A percentile compares a stretch with the other conserved stretches of the same genome.
Evolutionary conservation across 2,797 vertebrate species (phyloP).

Genomic region (Phrynocephalus forsythii): DNA sequence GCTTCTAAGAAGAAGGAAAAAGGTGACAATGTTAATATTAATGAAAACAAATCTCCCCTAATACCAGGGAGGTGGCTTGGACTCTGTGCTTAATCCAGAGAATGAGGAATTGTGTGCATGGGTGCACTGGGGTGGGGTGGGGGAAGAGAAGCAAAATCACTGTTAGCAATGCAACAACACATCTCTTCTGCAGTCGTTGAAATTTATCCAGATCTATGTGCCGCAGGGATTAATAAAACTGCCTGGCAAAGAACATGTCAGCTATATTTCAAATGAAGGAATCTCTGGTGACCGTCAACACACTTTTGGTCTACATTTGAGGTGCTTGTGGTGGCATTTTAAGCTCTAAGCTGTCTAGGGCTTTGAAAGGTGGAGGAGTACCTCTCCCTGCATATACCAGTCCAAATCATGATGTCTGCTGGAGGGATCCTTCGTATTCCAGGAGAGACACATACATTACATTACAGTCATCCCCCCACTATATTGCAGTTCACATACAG

Average conservation of each 20-base stretch:
- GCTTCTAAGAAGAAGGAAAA: not conserved
- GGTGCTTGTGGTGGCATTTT: too few species aligned
- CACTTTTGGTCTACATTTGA: too few species aligned
- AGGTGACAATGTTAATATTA: not conserved
- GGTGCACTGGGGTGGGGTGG: fast-evolving
- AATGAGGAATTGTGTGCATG: not conserved
- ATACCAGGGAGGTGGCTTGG: not conserved
- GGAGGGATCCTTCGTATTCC: too few species aligned
- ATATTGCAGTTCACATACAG: too few species aligned
- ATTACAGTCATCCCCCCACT: too few species aligned
- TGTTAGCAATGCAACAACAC: not conserved
- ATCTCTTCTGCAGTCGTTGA: not conserved
- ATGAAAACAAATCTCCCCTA: not conserved
- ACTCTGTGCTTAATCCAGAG: not conserved
- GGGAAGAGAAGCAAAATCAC: not conserved
- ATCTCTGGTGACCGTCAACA: too few species aligned
- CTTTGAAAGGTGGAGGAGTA: too few species aligned
- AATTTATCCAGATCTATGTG: not conserved
- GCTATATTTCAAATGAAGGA: not conserved
- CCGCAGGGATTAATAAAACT: not conserved
- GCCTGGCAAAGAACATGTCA: not conserved
- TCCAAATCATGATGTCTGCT: too few species aligned
- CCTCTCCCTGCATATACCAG: too few species aligned
- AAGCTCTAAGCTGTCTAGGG: too few species aligned
- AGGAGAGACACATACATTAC: too few species aligned